These are phyloP conservation scores for Drosophila lacteicornis DNA, from an alignment of 1,140 invertebrate species.

Conservation along the genomic window DNA sequence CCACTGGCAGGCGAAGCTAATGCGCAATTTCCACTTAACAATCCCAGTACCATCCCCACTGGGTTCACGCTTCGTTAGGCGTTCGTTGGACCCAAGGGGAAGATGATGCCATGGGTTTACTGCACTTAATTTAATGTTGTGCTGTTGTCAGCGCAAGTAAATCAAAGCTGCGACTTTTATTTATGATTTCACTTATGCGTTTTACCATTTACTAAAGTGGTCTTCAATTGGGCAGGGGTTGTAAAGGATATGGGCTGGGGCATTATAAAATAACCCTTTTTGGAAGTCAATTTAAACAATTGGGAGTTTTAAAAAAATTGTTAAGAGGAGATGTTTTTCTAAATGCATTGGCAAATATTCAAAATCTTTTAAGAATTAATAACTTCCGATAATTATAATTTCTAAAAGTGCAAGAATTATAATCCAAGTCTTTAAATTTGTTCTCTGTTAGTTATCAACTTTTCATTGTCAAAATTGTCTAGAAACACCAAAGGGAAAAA, in stretches of 20 bases:
- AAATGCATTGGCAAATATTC: background rate
- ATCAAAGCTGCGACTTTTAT: conserved; percentile 69
- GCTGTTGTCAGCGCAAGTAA: conserved; percentile 62
- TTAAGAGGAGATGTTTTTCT: background rate
- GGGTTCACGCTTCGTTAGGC: conserved; percentile 53
- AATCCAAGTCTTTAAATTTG: background rate
- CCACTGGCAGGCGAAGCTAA: conserved; percentile 53
- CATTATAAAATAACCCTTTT: conserved; percentile 15
- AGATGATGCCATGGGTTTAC: conserved; percentile 36
- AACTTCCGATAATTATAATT: no score
- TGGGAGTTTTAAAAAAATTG: background rate
- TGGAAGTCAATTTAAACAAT: background rate
- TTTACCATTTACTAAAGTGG: conserved; percentile 67
- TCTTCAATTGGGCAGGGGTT: conserved; percentile 19
- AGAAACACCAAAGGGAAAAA: background rate
- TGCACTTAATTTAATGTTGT: conserved; percentile 78
- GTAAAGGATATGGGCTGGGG: background rate
- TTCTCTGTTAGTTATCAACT: conserved; percentile 1
- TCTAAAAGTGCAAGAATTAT: no score
- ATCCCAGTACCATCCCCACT: conserved; percentile 19
- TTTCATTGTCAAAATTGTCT: conserved; percentile 10
- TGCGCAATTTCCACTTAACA: conserved; percentile 62
- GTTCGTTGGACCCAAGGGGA: conserved; percentile 43
- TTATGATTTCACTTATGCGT: conserved; percentile 67
- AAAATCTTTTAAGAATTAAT: background rate